Evolutionary conservation across 37 sponge, comb jelly and placozoan genomes (phyloP).

Genomic region (Aplysina aerophoba): DNA sequence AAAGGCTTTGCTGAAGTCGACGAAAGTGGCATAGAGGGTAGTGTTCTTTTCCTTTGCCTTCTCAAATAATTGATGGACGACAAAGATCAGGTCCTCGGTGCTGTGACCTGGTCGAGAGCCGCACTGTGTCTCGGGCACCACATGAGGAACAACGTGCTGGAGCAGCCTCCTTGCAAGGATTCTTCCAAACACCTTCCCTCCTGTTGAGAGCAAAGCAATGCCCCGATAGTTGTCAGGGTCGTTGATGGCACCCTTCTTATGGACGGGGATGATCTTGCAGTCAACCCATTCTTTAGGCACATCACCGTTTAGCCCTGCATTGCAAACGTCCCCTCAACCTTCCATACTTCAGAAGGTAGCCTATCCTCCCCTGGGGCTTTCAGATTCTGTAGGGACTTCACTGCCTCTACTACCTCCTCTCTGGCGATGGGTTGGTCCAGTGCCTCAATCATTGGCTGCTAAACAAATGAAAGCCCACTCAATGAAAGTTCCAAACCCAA

Average conservation of each 20-base stretch:
- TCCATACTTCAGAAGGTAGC: not conserved
- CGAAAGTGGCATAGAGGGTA: not conserved
- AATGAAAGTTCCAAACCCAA: too few species aligned
- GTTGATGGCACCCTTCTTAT: slow-evolving; percentile 3
- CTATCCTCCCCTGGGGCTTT: slow-evolving; percentile 4
- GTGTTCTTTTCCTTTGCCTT: not conserved
- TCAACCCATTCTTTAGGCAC: slow-evolving; percentile 3
- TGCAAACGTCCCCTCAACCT: not conserved
- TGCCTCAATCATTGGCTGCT: too few species aligned
- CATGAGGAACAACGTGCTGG: not conserved
- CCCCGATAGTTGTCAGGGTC: slow-evolving; percentile 5
- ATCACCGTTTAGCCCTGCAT: not conserved
- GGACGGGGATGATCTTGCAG: not conserved
- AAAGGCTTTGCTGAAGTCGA: not conserved
- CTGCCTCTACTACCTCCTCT: slow-evolving; percentile 4
- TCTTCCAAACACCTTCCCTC: slow-evolving; percentile 8
- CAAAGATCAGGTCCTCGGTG: slow-evolving; percentile 8
- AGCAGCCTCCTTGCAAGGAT: not conserved
- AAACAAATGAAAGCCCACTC: too few species aligned
- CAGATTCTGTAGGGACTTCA: slow-evolving; percentile 3
- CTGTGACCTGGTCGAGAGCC: not conserved
- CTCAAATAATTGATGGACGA: not conserved
- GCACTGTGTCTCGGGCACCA: slow-evolving; percentile 9
- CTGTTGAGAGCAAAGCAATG: slow-evolving; percentile 3
- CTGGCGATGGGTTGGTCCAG: slow-evolving; percentile 1